Evolutionary conservation across 2,113 vertebrate genomes (phyloP), one percentile per base, ranked within the genome.

Genomic region (Epinephelus cyanopodus): DNA sequence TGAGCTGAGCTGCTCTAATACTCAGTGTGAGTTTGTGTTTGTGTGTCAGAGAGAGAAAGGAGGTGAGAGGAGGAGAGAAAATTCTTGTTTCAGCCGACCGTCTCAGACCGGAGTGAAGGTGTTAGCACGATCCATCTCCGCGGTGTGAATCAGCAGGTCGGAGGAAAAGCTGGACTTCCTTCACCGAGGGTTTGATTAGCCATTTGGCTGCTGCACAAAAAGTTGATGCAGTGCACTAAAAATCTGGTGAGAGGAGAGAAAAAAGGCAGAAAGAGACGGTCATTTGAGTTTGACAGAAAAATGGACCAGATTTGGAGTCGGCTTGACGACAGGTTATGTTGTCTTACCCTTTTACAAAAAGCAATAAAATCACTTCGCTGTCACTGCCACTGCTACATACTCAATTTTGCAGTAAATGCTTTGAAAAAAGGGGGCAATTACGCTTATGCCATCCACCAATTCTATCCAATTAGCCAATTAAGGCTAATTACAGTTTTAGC

Each of bases 391-490:
- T 42, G 82, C 72, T 27, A 74, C 56, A 54, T 25, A 12, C 78
- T 84, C 9, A 67, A 77, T 76, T 87, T 82, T 73, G 48, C 58
- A 15, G 76, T 86, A 69, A 82, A 85, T 67, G 69, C 83, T 89
- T 60, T 81, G 29, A 85, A 66, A 75, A 84, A 86, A 65, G 23
- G 39, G 61, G 21, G 80, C 79, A 83, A 92, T 93, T 94, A 92
- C 14, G 61, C 76, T 88, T 74, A 87, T 85, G 78, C 86, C 88
- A 93, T 93, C 90, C 90, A 87, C 90, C 76, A 84, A 90, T 92
- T 92, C 81, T 23, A 79, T 75, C 93, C 90, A 95, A 92, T 93
- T 93, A 95, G 92, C 91, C 93, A 93, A 93, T 94, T 93, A 93
- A 87, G 85, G 91, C 91, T 94, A 95, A 95, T 94, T 92, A 92